Evolutionary conservation across 2,113 vertebrate genomes (phyloP).

Genomic region (Sinocyclocheilus anophthalmus): DNA sequence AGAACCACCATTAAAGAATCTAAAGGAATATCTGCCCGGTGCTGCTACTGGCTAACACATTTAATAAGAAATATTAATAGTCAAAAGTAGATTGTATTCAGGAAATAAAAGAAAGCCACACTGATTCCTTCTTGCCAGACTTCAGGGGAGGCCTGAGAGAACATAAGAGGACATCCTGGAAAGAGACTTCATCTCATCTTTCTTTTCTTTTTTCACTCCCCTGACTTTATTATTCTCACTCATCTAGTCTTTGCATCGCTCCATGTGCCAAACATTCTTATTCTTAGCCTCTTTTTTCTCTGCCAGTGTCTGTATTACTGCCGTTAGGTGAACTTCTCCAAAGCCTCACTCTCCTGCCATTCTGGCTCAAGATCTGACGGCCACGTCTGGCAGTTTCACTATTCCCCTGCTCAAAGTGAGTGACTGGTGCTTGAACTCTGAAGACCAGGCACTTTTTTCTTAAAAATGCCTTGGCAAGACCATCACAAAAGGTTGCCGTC

Average conservation of each 20-base stretch:
- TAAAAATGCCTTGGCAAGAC: conserved; percentile 39
- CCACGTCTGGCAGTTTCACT: conserved; percentile 16
- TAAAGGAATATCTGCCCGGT: neutral
- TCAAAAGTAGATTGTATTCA: neutral
- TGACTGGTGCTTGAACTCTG: conserved; percentile 47
- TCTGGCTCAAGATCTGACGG: conserved; percentile 49
- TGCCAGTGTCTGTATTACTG: conserved; percentile 42
- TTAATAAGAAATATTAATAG: neutral
- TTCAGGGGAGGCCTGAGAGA: conserved; percentile 7
- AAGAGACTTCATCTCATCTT: neutral
- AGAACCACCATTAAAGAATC: neutral
- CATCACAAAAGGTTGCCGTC: conserved; percentile 60
- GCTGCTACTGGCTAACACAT: neutral
- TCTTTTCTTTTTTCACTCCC: neutral
- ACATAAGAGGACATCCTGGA: conserved; percentile 1
- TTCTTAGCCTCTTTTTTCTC: conserved; percentile 16
- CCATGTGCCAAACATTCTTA: conserved; percentile 17
- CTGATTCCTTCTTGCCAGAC: neutral
- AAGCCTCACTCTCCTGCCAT: conserved; percentile 31
- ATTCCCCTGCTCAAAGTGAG: conserved; percentile 46
- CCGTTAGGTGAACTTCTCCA: conserved; percentile 26
- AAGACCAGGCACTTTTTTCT: conserved; percentile 31
- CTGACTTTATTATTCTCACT: neutral
- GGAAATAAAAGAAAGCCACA: neutral
- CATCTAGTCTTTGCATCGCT: neutral